Conservation (phyloP, 2,888 invertebrate genomes). For the Drosophila mettleri region DNA sequence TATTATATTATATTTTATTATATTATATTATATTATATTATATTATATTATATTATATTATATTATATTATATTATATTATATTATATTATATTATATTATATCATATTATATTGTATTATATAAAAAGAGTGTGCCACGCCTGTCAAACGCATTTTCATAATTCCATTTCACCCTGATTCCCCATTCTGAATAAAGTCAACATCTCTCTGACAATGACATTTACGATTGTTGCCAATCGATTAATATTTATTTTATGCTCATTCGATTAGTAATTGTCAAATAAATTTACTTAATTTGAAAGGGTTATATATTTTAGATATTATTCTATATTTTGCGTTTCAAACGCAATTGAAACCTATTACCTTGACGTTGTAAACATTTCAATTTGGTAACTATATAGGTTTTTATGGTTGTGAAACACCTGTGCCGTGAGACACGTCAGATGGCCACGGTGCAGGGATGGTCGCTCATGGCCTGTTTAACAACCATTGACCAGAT, state of each 20-base stretch:
- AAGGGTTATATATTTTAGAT: background rate
- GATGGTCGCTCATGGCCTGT: constrained; percentile 17
- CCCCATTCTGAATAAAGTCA: too few relatives aligned
- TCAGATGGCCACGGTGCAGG: constrained; percentile 22
- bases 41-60: too few relatives aligned
- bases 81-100: too few relatives aligned
- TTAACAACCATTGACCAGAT: constrained; percentile 32
- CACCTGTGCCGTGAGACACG: constrained; percentile 49
- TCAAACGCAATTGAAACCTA: background rate
- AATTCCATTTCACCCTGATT: background rate
- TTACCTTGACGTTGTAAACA: background rate
- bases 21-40: too few relatives aligned
- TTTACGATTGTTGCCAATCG: too few relatives aligned
- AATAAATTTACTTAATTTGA: background rate
- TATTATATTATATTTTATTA: too few relatives aligned
- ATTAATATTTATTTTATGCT: background rate
- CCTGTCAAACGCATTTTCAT: too few relatives aligned
- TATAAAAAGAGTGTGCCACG: too few relatives aligned
- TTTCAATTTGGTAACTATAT: constrained; percentile 4
- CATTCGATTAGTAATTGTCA: background rate
- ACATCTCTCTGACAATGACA: background rate
- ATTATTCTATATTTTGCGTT: background rate
- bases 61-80: too few relatives aligned
- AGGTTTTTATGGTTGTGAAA: background rate
- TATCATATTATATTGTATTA: too few relatives aligned